These are phyloP conservation scores for Herpailurus yagouaroundi DNA, from an alignment of 2,113 vertebrate species.

Conservation along the genomic window DNA sequence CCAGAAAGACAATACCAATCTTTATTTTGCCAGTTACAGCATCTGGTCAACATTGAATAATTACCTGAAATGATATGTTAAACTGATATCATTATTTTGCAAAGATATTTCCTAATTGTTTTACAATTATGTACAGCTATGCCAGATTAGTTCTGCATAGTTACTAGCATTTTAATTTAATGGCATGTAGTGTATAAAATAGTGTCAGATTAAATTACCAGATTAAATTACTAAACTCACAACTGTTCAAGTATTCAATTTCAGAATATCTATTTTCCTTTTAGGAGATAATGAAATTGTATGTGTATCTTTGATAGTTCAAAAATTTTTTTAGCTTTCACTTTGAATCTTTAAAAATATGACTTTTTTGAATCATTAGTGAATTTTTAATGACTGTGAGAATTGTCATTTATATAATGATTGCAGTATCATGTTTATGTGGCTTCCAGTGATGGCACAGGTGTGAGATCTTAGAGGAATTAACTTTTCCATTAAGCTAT, in stretches of 20 bases:
- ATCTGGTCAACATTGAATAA: not conserved
- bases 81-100: not conserved
- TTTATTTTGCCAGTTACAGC: not conserved
- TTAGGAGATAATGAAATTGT: not conserved
- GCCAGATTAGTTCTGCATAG: not conserved
- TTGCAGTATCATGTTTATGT: conserved; percentile 9
- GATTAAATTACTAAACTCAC: not conserved
- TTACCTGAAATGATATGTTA: not conserved
- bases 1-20: not conserved
- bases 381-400: conserved; percentile 44
- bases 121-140: not conserved
- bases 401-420: conserved; percentile 30
- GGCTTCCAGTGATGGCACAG: not conserved
- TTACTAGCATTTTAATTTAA: conserved; percentile 12
- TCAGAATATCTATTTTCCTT: not conserved
- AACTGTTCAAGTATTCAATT: not conserved
- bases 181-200: not conserved
- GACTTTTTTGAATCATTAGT: not conserved
- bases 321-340: not conserved
- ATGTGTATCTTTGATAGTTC: not conserved
- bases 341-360: not conserved
- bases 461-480: conserved; percentile 41
- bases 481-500: conserved; percentile 52
- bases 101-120: not conserved
- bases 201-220: not conserved